Evolutionary conservation across 2,797 vertebrate species (phyloP).

Genomic region (Acanthiza pusilla): DNA sequence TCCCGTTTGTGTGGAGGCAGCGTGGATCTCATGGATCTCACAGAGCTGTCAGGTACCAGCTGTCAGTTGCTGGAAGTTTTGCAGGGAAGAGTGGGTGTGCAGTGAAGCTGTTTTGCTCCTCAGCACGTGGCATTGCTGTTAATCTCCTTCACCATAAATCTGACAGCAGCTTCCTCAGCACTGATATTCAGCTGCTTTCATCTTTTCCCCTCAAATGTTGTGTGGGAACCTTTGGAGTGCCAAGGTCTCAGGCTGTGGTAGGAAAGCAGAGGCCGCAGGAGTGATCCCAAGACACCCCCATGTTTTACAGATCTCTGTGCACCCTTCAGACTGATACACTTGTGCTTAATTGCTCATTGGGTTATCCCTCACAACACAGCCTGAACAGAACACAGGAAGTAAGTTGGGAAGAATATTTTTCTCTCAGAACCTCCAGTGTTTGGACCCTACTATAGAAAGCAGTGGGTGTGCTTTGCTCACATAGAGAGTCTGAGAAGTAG

Average conservation of each 20-base stretch:
- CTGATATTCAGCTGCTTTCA: background rate
- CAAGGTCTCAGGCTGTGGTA: background rate
- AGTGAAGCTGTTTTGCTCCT: conserved; percentile 34
- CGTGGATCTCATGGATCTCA: background rate
- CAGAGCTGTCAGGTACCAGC: conserved; percentile 21
- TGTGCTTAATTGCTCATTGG: background rate
- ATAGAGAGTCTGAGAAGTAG: background rate
- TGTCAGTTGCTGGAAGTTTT: conserved; percentile 42
- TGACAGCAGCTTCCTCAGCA: conserved; percentile 14
- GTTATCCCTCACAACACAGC: background rate
- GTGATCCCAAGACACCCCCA: background rate
- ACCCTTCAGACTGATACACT: background rate
- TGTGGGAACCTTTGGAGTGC: background rate
- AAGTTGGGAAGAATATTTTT: background rate
- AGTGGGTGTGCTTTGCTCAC: background rate
- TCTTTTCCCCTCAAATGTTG: background rate
- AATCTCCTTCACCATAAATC: conserved; percentile 16
- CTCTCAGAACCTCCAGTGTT: background rate
- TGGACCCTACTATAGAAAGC: background rate
- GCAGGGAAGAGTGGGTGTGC: conserved; percentile 29
- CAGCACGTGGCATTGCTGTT: conserved; percentile 16
- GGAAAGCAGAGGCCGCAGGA: background rate
- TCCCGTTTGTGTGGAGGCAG: background rate
- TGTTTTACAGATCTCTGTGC: background rate
- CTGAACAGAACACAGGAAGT: background rate